Conservation (phyloP, 2,797 vertebrate genomes). For the Pitangus sulphuratus region DNA sequence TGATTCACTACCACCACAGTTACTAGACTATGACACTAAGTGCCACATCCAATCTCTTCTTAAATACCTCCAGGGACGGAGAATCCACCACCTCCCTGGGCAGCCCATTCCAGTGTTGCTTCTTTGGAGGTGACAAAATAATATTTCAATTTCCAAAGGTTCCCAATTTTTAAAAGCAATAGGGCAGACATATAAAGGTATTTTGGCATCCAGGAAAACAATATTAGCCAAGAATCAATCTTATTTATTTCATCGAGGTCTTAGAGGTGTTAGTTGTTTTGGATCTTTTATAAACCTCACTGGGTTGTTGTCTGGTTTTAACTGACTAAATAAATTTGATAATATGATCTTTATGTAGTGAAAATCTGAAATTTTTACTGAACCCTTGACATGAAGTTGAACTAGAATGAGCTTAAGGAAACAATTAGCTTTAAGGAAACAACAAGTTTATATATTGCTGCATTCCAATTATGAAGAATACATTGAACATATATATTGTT, state of each 20-base stretch:
- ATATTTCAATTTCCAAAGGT: not conserved
- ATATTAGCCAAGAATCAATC: not conserved
- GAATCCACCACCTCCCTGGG: too few species aligned
- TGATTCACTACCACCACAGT: too few species aligned
- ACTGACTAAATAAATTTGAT: not conserved
- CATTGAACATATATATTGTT: not conserved
- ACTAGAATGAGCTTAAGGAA: not conserved
- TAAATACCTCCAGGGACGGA: too few species aligned
- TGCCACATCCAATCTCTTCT: too few species aligned
- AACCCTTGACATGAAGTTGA: not conserved
- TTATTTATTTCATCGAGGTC: not conserved
- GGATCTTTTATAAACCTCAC: not conserved
- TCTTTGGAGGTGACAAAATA: not conserved
- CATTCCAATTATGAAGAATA: not conserved
- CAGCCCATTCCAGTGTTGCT: not conserved
- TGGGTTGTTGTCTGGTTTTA: not conserved
- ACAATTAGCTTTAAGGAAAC: not conserved
- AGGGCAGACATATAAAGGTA: rapidly evolving
- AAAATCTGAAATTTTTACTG: not conserved
- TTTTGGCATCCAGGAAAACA: not conserved
- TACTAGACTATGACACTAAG: too few species aligned
- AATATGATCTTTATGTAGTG: not conserved
- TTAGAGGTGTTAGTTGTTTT: not conserved
- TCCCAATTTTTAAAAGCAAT: not conserved
- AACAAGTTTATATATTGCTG: not conserved